Percentiles rank a stretch among this genome's conserved stretches.
Evolutionary conservation across 2,888 invertebrate species (phyloP).

Genomic region (Hylaea fasciaria): DNA sequence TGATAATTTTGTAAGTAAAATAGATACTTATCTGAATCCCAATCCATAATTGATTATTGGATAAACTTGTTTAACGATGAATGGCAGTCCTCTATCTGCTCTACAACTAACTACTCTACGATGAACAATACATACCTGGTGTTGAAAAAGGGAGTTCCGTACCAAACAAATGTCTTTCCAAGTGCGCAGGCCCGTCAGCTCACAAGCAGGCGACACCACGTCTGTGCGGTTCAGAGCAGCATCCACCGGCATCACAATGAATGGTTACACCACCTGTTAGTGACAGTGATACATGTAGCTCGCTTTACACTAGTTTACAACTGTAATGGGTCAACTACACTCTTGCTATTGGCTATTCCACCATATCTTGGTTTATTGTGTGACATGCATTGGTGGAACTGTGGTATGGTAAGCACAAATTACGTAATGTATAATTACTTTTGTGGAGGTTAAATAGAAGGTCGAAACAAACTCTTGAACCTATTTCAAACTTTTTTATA

Average conservation of each 20-base stretch:
- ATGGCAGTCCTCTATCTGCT: not conserved
- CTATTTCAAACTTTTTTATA: too few relatives aligned
- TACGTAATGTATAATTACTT: too few relatives aligned
- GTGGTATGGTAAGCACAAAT: too few relatives aligned
- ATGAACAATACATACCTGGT: conserved; percentile 69
- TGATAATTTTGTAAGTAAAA: not conserved
- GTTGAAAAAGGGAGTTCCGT: conserved; percentile 82
- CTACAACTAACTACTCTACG: not conserved
- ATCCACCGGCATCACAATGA: conserved; percentile 86
- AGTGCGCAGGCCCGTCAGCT: conserved; percentile 82
- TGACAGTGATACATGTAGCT: conserved; percentile 12
- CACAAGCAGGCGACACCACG: conserved; percentile 84
- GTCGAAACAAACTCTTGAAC: too few relatives aligned
- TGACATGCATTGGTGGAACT: not conserved
- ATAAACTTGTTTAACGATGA: not conserved
- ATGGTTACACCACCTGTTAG: conserved; percentile 80
- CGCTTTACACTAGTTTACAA: conserved; percentile 1
- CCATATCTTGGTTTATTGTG: not conserved
- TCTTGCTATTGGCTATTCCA: too few relatives aligned
- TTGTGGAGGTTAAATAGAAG: too few relatives aligned
- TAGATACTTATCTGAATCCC: not conserved
- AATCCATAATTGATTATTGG: not conserved
- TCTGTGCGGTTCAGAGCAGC: conserved; percentile 83
- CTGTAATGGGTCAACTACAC: not conserved
- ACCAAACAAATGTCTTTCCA: conserved; percentile 84